Percentiles rank a stretch among this genome's conserved stretches.
Evolutionary conservation across 2,888 invertebrate species (phyloP).

Genomic region (Taphrorychus bicolor): DNA sequence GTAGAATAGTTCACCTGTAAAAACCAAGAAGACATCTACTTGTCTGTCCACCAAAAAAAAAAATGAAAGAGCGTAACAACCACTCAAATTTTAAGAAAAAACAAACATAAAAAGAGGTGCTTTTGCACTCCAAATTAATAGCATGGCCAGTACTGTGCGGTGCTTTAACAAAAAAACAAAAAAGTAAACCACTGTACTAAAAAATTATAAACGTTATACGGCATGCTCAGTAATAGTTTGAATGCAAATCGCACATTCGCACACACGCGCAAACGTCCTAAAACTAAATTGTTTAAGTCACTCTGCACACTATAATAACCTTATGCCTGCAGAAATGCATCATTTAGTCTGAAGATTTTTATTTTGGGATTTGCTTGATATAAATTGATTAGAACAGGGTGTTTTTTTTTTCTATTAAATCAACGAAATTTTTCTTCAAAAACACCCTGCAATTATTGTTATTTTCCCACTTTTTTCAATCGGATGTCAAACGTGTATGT

Average conservation of each 20-base stretch:
- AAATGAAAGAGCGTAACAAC: neutral
- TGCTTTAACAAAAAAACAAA: conserved; percentile 58
- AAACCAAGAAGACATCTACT: neutral
- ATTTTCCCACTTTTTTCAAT: neutral
- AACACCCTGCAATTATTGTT: too few relatives aligned
- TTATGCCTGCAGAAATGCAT: neutral
- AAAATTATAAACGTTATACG: conserved; percentile 49
- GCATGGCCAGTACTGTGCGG: conserved; percentile 56
- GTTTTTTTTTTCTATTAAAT: too few relatives aligned
- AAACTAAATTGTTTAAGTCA: conserved; percentile 16
- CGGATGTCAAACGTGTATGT: conserved; percentile 46
- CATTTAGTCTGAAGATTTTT: too few relatives aligned
- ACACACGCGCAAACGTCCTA: conserved; percentile 49
- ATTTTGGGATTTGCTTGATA: too few relatives aligned
- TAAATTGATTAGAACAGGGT: too few relatives aligned
- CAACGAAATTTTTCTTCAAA: too few relatives aligned
- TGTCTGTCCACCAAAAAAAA: neutral
- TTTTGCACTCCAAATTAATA: conserved; percentile 46
- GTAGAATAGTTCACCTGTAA: too few relatives aligned
- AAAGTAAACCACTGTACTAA: conserved; percentile 54
- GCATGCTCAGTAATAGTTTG: conserved; percentile 54
- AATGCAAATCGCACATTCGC: conserved; percentile 51
- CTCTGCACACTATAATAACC: conserved; percentile 1
- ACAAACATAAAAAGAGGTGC: conserved; percentile 52
- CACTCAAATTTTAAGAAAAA: neutral